Conservation (phyloP, 2,888 invertebrate species). For the Apotomis betuletana region DNA sequence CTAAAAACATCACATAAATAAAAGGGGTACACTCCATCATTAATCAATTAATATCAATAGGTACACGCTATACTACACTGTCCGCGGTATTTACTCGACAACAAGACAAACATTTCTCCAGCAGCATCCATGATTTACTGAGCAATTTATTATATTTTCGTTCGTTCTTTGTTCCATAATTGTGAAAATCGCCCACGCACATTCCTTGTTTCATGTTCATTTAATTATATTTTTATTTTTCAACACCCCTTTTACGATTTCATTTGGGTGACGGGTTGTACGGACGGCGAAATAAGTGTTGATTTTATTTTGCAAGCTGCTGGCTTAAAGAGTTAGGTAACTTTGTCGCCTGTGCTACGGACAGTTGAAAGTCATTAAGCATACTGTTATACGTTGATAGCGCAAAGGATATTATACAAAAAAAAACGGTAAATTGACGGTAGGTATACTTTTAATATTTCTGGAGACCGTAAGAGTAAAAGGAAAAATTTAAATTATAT, state of each 20-base stretch:
- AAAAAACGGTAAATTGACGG: not conserved
- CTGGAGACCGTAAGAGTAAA: not conserved
- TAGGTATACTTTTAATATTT: not conserved
- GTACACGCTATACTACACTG: slow-evolving; percentile 13
- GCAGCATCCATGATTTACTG: slow-evolving; percentile 25
- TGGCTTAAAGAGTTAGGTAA: not conserved
- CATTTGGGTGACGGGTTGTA: not conserved
- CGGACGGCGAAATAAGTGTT: not conserved
- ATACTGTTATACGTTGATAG: not conserved
- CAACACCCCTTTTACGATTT: slow-evolving; percentile 19
- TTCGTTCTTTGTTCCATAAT: slow-evolving; percentile 38
- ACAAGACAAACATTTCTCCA: slow-evolving; percentile 30
- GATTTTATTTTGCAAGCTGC: not conserved
- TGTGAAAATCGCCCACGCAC: slow-evolving; percentile 22
- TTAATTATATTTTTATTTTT: slow-evolving; percentile 25
- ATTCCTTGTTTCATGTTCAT: slow-evolving; percentile 31
- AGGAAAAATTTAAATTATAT: too few relatives aligned
- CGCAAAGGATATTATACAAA: not conserved
- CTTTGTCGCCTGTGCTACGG: not conserved
- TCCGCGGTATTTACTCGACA: not conserved
- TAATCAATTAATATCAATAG: slow-evolving; percentile 13
- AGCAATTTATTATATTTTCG: slow-evolving; percentile 36
- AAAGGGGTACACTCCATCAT: not conserved
- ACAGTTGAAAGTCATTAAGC: slow-evolving; percentile 2
- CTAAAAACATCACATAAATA: not conserved